Evolutionary conservation across 2,888 invertebrate genomes (phyloP), one percentile per base, ranked within the genome.

Genomic region (Drosophila flavopinicola): DNA sequence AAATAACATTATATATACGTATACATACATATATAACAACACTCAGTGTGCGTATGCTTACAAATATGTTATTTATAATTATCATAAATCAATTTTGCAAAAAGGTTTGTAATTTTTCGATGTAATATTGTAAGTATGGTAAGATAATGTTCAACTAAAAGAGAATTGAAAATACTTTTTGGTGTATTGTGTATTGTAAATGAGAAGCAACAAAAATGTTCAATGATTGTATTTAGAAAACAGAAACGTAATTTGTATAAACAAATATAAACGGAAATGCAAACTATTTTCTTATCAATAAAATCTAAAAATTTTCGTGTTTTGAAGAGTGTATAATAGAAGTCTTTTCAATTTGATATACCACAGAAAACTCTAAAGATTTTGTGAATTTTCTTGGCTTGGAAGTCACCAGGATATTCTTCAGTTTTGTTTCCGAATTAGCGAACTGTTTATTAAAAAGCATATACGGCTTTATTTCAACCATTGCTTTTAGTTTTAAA

Each of bases 21-120:
- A 25, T 4, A 11, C 23, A 13, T 47, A 37, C 17, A 17, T 29
- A 13, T n/a, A 37, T 37, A 23, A 37, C 25, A 39, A 59, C 48
- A 48, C 33, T 37, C 32, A 60, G 61, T 60, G 39, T 39, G 29
- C 24, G 13, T 64, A 65, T 56, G 52, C n/a, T 44, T 44, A 48
- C 23, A 15, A 51, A 54, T 49, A 51, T 54, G 51, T 66, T 61
- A 54, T 51, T 38, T 72, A 52, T 41, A 60, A 48, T 20, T 60
- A 60, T 54, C 30, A 35, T 75, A 78, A 82, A 77, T 69, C 54
- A 80, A 73, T 77, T 80, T 78, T 76, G 68, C 49, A 72, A 45
- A 52, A 76, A 75, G 68, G 61, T 69, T 71, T 79, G 69, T 69
- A 83, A 83, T 20, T 73, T 83, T 80, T 83, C 63, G 64, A 83